Base-by-base conservation (phyloP, 1,140 invertebrate species). In the Sesamia nonagrioides region DNA sequence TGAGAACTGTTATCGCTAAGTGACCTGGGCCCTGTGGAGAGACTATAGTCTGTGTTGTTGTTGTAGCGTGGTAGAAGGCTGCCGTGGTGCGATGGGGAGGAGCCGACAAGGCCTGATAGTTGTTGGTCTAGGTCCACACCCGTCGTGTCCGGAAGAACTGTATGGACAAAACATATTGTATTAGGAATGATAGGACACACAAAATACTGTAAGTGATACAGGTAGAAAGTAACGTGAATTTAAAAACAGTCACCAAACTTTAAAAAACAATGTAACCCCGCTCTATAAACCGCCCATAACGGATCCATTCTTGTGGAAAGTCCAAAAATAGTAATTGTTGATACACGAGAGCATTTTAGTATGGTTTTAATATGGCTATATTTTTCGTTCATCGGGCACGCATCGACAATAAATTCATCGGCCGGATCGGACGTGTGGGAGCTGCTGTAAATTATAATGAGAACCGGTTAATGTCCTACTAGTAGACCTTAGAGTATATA, bases 1-100 rank as follows among this genome's bases (percentile, higher is more conserved):
- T 97, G 97, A 13, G 97, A 97, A n/a, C 97, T 97, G 84, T 97
- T 97, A 82, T 97, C 97, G 68, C 97, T 97, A 21, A 98, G 86
- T 2, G 97, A 97, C 27, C 97, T 95, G 0, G 97, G 97, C 1
- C 96, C 96, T 0, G 95, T 96, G 2, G 93, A 94, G 9, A 95
- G 84, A 33, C 91, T 92, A 89, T 93, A 94, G 84, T 94, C 94
- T 0, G 93, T 86, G 72, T 94, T 94, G 87, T 95, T 95, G 88
- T 95, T 95, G 88, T 96, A 96, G 0, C 96, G 95, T 2, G 96
- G 96, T 27, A 96, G 81, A 33, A 96, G 84, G 63, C 84, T 94
- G 78, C 92, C 88, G 76, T 96, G 95, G 66, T 95, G 95, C 0
- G 95, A 95, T 11, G 95, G 95, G 79, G 96, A 96, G 7, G 96